Conservation (phyloP, 1,140 invertebrate genomes). For the Drosophila sturtevanti region DNA sequence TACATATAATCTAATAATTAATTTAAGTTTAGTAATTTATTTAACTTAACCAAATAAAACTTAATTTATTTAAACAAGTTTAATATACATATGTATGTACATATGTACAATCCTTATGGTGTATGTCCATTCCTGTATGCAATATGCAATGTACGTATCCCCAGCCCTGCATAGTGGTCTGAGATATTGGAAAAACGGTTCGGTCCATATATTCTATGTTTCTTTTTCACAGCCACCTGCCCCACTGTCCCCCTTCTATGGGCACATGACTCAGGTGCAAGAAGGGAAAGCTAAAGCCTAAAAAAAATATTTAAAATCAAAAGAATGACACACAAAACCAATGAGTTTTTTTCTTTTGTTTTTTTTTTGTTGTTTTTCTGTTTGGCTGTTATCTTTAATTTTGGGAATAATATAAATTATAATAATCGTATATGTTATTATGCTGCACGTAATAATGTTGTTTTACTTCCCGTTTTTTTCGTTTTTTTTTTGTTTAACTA, state of each 20-base stretch:
- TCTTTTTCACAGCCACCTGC: background rate
- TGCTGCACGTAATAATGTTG: conserved; percentile 74
- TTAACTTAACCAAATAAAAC: background rate
- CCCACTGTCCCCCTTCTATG: conserved; percentile 34
- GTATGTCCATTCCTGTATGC: background rate
- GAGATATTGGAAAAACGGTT: background rate
- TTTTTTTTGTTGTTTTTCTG: conserved; percentile 53
- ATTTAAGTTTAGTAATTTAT: background rate
- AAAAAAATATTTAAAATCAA: background rate
- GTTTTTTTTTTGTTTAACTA: conserved; percentile 39
- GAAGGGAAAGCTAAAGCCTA: conserved; percentile 38
- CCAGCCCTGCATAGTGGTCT: background rate
- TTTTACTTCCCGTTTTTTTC: conserved; percentile 69
- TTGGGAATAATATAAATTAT: conserved; percentile 82
- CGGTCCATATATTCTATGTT: background rate
- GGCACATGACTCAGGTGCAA: conserved; percentile 65
- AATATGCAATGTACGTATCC: background rate
- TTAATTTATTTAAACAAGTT: background rate
- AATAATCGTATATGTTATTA: conserved; percentile 78
- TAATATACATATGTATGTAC: too few relatives aligned
- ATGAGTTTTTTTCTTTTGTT: conserved; percentile 26
- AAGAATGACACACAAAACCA: background rate
- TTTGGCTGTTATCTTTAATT: conserved; percentile 81
- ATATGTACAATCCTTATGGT: background rate
- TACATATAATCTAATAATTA: background rate